A percentile compares a stretch with the other conserved stretches of the same genome.
Conservation (phyloP, 2,113 vertebrate genomes). For the Strix aluco region DNA sequence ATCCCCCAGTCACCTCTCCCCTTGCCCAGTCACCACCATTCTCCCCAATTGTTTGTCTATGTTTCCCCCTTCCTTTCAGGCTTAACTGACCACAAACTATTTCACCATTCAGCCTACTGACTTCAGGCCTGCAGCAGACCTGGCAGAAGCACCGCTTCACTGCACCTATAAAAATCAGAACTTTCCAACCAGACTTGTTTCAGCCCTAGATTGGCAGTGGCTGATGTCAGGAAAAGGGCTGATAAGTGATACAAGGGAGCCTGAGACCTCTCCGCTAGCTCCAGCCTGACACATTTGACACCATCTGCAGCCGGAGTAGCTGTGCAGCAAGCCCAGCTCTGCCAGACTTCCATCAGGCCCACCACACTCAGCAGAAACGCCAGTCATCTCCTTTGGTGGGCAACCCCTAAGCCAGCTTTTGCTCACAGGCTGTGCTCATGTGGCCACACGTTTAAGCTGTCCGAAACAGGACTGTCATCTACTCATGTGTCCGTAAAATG, state of each 20-base stretch:
- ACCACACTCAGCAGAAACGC: background rate
- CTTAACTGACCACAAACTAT: background rate
- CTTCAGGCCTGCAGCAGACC: background rate
- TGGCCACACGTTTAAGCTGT: accelerated
- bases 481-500: accelerated
- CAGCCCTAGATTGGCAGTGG: background rate
- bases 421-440: background rate
- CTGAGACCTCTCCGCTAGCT: background rate
- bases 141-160: background rate
- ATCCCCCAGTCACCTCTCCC: background rate
- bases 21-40: background rate
- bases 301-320: background rate
- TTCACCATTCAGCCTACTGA: background rate
- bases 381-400: background rate
- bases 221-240: background rate
- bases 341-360: background rate
- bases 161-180: background rate
- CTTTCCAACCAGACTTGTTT: background rate
- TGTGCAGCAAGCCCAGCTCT: background rate
- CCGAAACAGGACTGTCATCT: background rate
- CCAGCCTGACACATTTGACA: background rate
- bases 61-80: background rate
- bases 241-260: background rate
- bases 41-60: background rate
- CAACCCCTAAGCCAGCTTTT: background rate